Base-by-base conservation (phyloP, 2,888 invertebrate genomes). In the Zhuqinia jingwanae region DNA sequence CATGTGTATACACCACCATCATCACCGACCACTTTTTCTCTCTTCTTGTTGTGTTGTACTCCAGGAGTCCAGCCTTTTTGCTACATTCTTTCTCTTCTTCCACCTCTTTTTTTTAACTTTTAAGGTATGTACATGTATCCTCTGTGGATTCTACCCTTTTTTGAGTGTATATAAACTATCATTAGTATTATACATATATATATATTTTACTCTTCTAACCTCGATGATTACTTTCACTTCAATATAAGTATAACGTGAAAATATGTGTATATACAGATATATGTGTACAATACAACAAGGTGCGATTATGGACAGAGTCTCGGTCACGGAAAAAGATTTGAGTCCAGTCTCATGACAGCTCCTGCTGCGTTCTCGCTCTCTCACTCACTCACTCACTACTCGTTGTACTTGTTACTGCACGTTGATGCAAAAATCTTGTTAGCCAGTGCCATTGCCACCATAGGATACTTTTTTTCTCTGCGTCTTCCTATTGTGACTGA, bases 261-360 rank as follows among this genome's bases (percentile, higher is more conserved):
- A 36, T 36, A 36, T 8, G 8, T 36, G 36, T 36, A 6, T 6
- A 36, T 36, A 36, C n/a, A 36, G 36, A 15, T 53, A 53, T n/a
- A 53, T 53, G n/a, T 10, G 53, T 17, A 53, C 53, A 53, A 15
- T 15, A 60, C 25, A 22, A 15, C 11, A 73, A 73, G 50, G 50
- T 50, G 50, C 25, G 73, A 50, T 50, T 3, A 27, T 17, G 53
- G 11, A 25, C 50, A 27, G 10, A 36, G 20, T 27, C 58, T 56
- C 36, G 22, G 76, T 58, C 22, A 20, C 30, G 27, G 27, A 50
- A 73, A 73, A 73, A 73, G 73, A 73, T 73, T 73, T 82, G 73
- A 53, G 85, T 85, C 79, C 85, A 85, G 85, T 85, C 78, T 80
- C 80, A 65, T 85, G 85, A 80, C 85, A 80, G 80, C 85, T 85